Base-by-base conservation (phyloP, 2,797 vertebrate genomes). In the Holocentrus rufus region DNA sequence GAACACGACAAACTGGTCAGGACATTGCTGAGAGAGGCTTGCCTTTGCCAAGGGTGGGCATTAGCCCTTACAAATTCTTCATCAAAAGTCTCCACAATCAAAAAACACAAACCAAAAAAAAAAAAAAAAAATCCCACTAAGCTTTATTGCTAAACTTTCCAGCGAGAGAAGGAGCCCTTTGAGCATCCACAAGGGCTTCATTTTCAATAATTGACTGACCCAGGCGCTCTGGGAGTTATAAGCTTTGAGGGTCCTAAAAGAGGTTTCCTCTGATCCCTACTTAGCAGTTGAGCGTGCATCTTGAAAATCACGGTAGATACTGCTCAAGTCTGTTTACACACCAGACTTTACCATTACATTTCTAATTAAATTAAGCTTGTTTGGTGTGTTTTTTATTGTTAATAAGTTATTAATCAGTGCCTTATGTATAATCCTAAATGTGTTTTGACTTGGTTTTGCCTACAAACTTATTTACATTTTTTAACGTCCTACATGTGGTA, bases 1-100 rank as follows among this genome's bases (percentile, higher is more conserved):
- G 93, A 98, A 96, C 94, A 94, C 92, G 93, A 93, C 94, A 94
- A 95, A 96, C 94, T 94, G 94, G 95, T 96, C 94, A 95, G 95
- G 93, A 92, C 91, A 74, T 90, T 79, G 86, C 89, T 82, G 90
- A 90, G 91, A 92, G 89, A 92, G 88, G 91, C 90, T 77, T 79
- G 92, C 94, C 94, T 93, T 85, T 93, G 92, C 94, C 94, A 94
- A 92, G 87, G 92, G 74, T 88, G 71, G 92, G 90, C 54, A 93
- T 92, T 93, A 92, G 91, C 91, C 90, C 87, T 95, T 91, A 92
- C 93, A 95, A 95, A 95, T 93, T 90, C 88, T 94, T 94, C 93
- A 94, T 95, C 94, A 95, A 95, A 96, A 94, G 92, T 94, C 91
- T 22, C 31, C 8, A 36, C 46, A 60, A 18, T 58, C 47, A 22